phyloP scores from a whole-genome alignment of 2,113 vertebrate species.

The Xiphophorus hellerii region DNA sequence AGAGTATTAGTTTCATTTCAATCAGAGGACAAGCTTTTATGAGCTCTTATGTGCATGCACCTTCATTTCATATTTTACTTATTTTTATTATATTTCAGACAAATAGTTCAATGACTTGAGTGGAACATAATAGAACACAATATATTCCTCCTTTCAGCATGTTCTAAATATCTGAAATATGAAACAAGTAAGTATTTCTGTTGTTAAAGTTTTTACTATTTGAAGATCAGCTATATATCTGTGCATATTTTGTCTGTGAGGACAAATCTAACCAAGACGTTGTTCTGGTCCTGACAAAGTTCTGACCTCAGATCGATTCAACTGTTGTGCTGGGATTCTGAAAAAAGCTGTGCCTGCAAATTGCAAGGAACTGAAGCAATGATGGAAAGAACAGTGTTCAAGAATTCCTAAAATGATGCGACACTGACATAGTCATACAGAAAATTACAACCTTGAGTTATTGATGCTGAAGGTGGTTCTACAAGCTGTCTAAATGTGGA shows the following conservation, averaged over 20 bases:
- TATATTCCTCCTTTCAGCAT: no score
- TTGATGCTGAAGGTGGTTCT: neutral
- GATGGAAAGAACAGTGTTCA: neutral
- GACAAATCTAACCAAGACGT: neutral
- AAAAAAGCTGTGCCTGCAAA: neutral
- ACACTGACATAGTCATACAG: no score
- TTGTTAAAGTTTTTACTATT: neutral
- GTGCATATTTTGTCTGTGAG: no score
- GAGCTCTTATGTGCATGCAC: conserved; percentile 15
- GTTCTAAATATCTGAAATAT: neutral
- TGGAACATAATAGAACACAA: neutral
- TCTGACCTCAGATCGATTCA: no score
- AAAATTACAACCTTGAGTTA: neutral
- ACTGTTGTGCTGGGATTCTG: neutral
- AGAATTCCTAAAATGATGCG: neutral
- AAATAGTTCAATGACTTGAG: neutral
- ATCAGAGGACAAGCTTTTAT: conserved; percentile 22
- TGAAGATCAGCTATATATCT: neutral
- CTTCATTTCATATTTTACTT: conserved; percentile 15
- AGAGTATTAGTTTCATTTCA: conserved; percentile 54
- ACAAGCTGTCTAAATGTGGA: neutral
- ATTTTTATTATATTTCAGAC: neutral
- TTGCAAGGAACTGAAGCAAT: neutral
- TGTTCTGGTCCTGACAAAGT: neutral
- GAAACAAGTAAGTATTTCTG: neutral